A percentile compares a stretch with the other conserved stretches of the same genome.
These are phyloP conservation scores for Acrocera orbiculus DNA, from an alignment of 2,888 invertebrate genomes.

Conservation along the genomic window DNA sequence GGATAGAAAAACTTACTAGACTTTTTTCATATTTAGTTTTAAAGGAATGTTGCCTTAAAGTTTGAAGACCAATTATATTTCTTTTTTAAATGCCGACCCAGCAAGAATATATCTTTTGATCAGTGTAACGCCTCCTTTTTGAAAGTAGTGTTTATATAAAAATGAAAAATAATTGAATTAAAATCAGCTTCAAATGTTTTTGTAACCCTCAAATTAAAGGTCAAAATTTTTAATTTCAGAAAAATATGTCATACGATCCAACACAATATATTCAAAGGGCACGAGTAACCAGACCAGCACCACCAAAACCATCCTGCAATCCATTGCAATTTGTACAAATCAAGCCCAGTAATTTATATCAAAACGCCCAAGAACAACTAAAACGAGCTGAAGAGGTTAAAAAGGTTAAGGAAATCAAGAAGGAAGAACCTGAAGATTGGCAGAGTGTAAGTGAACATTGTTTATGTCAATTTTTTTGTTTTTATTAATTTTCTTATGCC, in stretches of 20 bases:
- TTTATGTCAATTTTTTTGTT: background rate
- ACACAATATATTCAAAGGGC: slow-evolving; percentile 30
- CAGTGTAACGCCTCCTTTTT: no score
- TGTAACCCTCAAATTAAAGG: background rate
- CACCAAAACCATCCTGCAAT: slow-evolving; percentile 68
- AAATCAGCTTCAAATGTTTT: no score
- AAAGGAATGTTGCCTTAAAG: no score
- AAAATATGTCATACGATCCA: slow-evolving; percentile 29
- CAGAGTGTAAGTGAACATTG: slow-evolving; percentile 56
- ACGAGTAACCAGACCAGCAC: slow-evolving; percentile 51
- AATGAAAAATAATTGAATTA: no score
- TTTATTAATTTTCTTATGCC: no score
- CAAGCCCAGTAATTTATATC: slow-evolving; percentile 71
- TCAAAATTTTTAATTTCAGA: slow-evolving; percentile 18
- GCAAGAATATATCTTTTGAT: no score
- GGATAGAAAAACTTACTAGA: no score
- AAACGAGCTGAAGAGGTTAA: slow-evolving; percentile 72
- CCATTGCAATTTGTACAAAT: slow-evolving; percentile 81
- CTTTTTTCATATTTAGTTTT: no score
- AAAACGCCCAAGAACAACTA: slow-evolving; percentile 68
- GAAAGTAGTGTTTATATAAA: no score
- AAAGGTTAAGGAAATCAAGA: slow-evolving; percentile 58
- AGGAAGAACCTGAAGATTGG: slow-evolving; percentile 80
- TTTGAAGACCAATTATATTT: no score
- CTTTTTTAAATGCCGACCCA: no score